Conservation (phyloP, 2,113 vertebrate species). For the Etia nguti region DNA sequence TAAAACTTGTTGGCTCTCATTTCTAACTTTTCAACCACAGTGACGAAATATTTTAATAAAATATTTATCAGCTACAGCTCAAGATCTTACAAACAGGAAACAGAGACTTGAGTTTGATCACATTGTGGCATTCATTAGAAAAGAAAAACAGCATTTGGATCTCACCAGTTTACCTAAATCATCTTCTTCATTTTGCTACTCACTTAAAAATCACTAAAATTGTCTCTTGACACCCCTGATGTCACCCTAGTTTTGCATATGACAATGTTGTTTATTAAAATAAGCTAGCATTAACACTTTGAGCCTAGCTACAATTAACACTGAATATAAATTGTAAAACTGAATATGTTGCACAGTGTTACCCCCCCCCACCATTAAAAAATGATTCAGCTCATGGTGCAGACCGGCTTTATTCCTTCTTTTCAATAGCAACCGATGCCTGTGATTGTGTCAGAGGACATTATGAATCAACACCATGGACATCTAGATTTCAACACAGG, state of each 20-base stretch:
- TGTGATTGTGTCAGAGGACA: not conserved
- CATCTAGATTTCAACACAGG: not conserved
- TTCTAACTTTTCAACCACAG: accelerated
- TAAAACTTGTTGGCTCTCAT: not conserved
- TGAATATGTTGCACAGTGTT: no score
- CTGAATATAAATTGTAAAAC: no score
- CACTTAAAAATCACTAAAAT: not conserved
- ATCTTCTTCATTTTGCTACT: accelerated
- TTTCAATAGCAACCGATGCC: not conserved
- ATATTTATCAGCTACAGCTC: not conserved
- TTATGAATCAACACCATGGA: not conserved
- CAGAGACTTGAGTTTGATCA: not conserved
- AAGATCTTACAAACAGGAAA: not conserved
- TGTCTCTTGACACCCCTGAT: not conserved
- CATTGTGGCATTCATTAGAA: not conserved
- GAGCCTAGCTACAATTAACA: no score
- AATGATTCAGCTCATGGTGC: accelerated
- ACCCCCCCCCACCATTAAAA: accelerated
- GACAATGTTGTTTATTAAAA: no score
- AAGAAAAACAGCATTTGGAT: not conserved
- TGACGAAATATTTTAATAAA: not conserved
- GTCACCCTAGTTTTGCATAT: not conserved
- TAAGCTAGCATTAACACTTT: no score
- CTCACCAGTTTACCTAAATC: not conserved
- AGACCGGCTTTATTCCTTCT: accelerated